Base-by-base conservation (phyloP, 2,888 invertebrate genomes). In the Drosophila formosana region DNA sequence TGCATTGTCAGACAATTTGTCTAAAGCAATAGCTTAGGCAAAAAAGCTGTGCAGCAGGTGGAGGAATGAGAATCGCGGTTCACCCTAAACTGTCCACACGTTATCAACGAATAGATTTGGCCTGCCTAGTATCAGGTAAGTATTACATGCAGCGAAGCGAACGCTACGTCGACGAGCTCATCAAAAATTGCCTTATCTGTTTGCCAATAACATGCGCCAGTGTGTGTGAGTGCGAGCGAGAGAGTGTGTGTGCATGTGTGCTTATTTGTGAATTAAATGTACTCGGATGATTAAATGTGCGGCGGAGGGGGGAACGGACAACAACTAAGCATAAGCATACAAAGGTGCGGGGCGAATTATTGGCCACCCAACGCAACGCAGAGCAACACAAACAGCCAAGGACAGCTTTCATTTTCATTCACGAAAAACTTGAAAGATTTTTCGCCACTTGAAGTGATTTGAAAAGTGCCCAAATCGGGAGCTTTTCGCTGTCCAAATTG, bases 361-460 rank as follows among this genome's bases (percentile, higher is more conserved):
- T 67, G 52, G 25, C 51, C 43, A 47, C 49, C 69, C 41, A 60
- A n/a, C 11, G 18, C 39, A 2, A 45, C 18, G 18, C 18, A 18
- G 18, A 18, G 1, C 18, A 18, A 46, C 32, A 43, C 46, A 55
- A 34, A 5, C 8, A 32, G n/a, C 13, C 39, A 74, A 58, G 74
- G 57, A 51, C 62, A 75, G 79, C 80, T 68, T 83, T 88, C 70
- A 64, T 45, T 81, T 86, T 86, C 87, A 88, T 83, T 88, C 89
- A 88, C 83, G 78, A 82, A 83, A 83, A 77, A 72, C 61, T 75
- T 78, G 68, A 55, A 80, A 78, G 55, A 73, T 68, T 76, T 72
- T 82, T 65, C 28, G 34, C 43, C 49, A 43, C 80, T 70, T 70
- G 64, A 72, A 68, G 66, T 74, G 75, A 83, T 77, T 80, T 88